Base-by-base conservation (phyloP, 2,113 vertebrate genomes). In the Beaufortia kweichowensis region DNA sequence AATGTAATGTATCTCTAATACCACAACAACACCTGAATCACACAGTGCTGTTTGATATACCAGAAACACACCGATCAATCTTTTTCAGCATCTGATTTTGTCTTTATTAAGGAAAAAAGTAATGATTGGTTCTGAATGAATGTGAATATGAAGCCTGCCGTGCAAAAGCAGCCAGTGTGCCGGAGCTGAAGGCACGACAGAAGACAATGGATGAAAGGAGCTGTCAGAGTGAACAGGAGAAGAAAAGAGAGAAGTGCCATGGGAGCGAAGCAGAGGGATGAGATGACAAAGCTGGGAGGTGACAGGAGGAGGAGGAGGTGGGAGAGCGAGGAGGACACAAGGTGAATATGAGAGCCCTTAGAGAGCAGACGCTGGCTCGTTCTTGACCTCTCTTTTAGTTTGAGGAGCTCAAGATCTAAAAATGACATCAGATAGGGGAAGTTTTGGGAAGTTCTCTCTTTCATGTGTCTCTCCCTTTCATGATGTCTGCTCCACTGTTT, bases 401-500 rank as follows among this genome's bases (percentile, higher is more conserved):
- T 57, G 29, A 24, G 68, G 14, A 56, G 59, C 46, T 68, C 78
- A 70, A 75, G 79, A 84, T 82, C 83, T 84, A 81, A 79, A 83
- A 81, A 80, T 83, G 81, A 84, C 83, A 85, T 80, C 69, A 83
- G 71, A 86, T 59, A 75, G 60, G 59, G 65, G 60, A 82, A 79
- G 71, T 71, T 57, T 70, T 78, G n/a, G n/a, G n/a, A n/a, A n/a
- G n/a, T n/a, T 5, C 35, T 39, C 11, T 39, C 35, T 39, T 39
- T 39, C 35, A 39, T 84, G 68, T 70, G 62, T 59, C 57, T 81
- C 79, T 82, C 82, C 69, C 70, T 82, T 76, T 83, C 82, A 81
- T 83, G 78, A 83, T 66, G 71, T 53, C 83, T 70, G 61, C 53
- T 82, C 77, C 73, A 57, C 68, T 82, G 24, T 80, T 70, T 61